phyloP scores from a whole-genome alignment of 1,140 invertebrate species.

The Teleogryllus occipitalis region DNA sequence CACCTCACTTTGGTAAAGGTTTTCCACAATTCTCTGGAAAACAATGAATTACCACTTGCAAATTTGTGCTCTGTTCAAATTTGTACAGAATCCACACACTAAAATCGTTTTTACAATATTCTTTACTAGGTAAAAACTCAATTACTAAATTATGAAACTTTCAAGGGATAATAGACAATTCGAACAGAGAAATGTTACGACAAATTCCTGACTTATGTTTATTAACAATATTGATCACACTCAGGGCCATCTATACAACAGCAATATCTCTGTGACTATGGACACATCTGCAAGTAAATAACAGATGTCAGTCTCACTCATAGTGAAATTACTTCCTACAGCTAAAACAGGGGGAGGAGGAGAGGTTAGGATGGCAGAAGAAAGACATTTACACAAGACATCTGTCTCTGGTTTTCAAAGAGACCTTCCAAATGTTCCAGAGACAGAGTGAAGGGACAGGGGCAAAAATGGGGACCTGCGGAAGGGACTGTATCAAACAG shows the following conservation, averaged over 20 bases:
- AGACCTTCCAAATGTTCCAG: not conserved
- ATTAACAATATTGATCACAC: not conserved
- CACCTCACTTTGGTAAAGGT: too few species aligned
- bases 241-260: not conserved
- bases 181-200: not conserved
- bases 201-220: not conserved
- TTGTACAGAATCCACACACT: too few species aligned
- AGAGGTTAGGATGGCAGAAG: not conserved
- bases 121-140: too few species aligned
- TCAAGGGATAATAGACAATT: not conserved
- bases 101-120: too few species aligned
- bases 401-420: not conserved
- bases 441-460: not conserved
- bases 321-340: not conserved
- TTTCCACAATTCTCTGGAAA: too few species aligned
- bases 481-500: not conserved
- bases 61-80: too few species aligned
- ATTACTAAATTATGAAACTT: too few species aligned
- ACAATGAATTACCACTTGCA: too few species aligned
- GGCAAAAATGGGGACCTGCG: not conserved
- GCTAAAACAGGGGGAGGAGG: not conserved
- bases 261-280: constrained; percentile 1
- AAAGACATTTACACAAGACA: constrained; percentile 1
- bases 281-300: not conserved
- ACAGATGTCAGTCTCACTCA: not conserved